Base-by-base conservation (phyloP, 2,113 vertebrate genomes). In the Panthera uncia region DNA sequence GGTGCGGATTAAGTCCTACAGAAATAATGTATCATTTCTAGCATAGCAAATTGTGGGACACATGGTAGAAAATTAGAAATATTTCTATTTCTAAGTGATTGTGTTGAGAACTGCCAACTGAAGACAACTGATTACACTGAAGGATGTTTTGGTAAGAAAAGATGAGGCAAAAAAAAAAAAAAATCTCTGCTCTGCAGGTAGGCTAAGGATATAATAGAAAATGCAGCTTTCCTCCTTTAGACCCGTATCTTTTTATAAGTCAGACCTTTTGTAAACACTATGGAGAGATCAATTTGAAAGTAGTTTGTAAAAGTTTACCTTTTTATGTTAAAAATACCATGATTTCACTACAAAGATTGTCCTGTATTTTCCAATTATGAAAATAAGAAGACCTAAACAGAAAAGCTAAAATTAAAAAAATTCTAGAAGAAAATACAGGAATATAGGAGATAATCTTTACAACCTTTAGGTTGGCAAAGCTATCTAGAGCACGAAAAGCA, bases 321-420 rank as follows among this genome's bases (percentile, higher is more conserved):
- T 83, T 52, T 92, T 71, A 85, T 71, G 14, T 79, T 83, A 36
- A 92, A 87, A 68, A 6, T 92, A 76, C 8, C n/a, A 71, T 33
- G 29, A 61, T 90, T 71, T 94, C 78, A 50, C 55, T 66, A 86
- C 66, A 89, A 85, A 82, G 71, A 55, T 36, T 89, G 36, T 71
- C 78, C 50, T n/a, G 3, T 52, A 48, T 61, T 87, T 94, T 79
- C 50, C 79, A 4, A 92, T 89, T 90, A 76, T 76, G 45, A 45
- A 76, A 57, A 84, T 71, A 83, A 73, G 76, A 85, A 41, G 7
- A 45, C 13, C 21, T 82, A 82, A 80, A 94, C 7, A 94, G 21
- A 76, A 89, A 95, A 89, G 45, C 8, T 91, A 76, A 94, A 71
- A 89, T 74, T 36, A 71, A 82, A 96, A 96, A 96, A 94, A 79